Evolutionary conservation across 2,113 vertebrate species (phyloP), one percentile per base, ranked within the genome.

Genomic region (Orientallactaga bullata): DNA sequence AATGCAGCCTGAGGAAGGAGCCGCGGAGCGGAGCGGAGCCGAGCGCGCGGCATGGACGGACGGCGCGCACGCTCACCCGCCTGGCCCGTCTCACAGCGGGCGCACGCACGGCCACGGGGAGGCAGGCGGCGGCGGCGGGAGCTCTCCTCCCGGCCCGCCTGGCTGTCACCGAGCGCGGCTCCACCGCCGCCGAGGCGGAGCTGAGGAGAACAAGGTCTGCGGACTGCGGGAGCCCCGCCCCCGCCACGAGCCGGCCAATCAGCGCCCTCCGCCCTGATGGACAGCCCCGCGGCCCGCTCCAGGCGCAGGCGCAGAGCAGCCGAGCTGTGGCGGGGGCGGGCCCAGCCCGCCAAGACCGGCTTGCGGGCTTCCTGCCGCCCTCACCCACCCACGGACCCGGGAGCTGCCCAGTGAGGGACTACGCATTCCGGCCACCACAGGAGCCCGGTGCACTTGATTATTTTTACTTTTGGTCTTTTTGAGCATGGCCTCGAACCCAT

Each of bases 211-310:
- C n/a, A n/a, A n/a, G n/a, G n/a, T n/a, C n/a, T n/a, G n/a, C n/a
- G n/a, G n/a, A n/a, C 42, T 47, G 42, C 42, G 42, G 30, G 0
- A 18, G 42, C 77, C 78, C 90, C 78, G 58, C 91, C 83, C 96
- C 96, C 91, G 35, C 51, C 80, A 88, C 69, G 84, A 42, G 20
- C 76, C n/a, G 15, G 28, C 97, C 97, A 97, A 97, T 96, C 83
- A 66, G 88, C 55, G 89, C 87, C 87, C 89, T 71, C 83, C 88
- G 15, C 55, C 55, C 55, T 98, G 97, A 98, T 88, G 96, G 98
- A 98, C 98, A 95, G 97, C 91, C 69, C 72, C 37, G 73, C 92
- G 71, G 91, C 85, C 85, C 96, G 71, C 73, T 93, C 85, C 88
- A 18, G 30, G 88, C 15, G 84, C 32, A 2, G 42, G 17, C 55